phyloP scores from a whole-genome alignment of 2,113 vertebrate genomes.

The Perccottus glenii region DNA sequence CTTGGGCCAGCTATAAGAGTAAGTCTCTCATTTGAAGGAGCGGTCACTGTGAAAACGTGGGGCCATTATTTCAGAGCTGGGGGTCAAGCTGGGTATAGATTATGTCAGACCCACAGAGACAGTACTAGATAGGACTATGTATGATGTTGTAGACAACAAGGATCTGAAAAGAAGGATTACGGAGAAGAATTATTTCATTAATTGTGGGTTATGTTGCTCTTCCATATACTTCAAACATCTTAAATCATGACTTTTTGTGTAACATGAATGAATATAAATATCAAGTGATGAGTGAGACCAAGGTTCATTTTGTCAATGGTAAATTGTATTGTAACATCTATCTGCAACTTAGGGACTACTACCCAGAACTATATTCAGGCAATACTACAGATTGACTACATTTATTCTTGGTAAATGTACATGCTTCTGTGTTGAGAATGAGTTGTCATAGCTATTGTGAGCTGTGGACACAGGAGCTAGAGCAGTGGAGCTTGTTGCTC shows the following conservation, averaged over 20 bases:
- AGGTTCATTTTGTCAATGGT: no score
- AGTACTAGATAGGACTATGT: background rate
- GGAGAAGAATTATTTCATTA: no score
- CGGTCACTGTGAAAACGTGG: background rate
- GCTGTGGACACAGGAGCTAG: constrained; percentile 12
- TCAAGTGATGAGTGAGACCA: no score
- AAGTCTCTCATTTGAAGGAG: constrained; percentile 63
- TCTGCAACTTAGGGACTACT: no score
- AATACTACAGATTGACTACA: background rate
- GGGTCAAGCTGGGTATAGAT: background rate
- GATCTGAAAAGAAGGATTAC: no score
- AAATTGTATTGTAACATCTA: no score
- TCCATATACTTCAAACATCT: no score
- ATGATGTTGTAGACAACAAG: no score
- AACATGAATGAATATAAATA: no score
- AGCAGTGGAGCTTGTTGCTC: constrained; percentile 27
- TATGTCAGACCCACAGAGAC: background rate
- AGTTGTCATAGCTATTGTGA: constrained; percentile 15
- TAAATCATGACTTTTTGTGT: no score
- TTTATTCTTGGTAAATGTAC: background rate
- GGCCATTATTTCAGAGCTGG: constrained; percentile 3
- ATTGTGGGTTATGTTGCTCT: no score
- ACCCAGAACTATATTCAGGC: no score
- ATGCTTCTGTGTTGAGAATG: background rate
- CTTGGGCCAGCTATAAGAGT: constrained; percentile 91